Evolutionary conservation across 2,888 invertebrate species (phyloP), one percentile per base, ranked within the genome.

Genomic region (Trachelus iudaicus): DNA sequence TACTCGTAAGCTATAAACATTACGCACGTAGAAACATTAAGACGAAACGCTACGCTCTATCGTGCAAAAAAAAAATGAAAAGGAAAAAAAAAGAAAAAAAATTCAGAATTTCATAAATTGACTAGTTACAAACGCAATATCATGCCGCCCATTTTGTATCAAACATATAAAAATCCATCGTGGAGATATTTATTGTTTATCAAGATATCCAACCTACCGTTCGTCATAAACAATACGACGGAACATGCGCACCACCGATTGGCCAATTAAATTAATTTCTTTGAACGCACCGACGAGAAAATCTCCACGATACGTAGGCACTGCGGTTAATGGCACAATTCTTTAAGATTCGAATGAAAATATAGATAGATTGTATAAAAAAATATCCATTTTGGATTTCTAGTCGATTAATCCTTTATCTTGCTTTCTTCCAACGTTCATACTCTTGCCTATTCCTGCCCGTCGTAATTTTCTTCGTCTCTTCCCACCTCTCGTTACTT

Each of bases 101-200:
- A 75, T 75, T 77, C 79, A 78, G 73, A 83, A 81, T 80, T 82
- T 79, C 81, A 83, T 81, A 80, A 85, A 87, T 89, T 90, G 90
- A 90, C 90, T 90, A 90, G 90, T 89, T 86, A 86, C 84, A 90
- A 88, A 89, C 89, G 87, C 87, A 86, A 87, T 83, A 84, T 84
- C 75, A 81, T 84, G 80, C 82, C 82, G 76, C 77, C 77, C 80
- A 68, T 81, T 75, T 75, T 77, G 79, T 73, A 78, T 79, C 69
- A 69, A 78, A 79, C 76, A 76, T 71, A 71, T 71, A 71, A 71
- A 71, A 71, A 34, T 71, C 30, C 34, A 71, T 34, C 11, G 34
- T 69, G 73, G 73, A 75, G 40, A 75, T 76, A 34, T 71, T 71
- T 56, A 34, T 31, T 69, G 56, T 69, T 40, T n/a, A 33, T 56